Conservation (phyloP, 2,797 vertebrate species). For the Otus scops region DNA sequence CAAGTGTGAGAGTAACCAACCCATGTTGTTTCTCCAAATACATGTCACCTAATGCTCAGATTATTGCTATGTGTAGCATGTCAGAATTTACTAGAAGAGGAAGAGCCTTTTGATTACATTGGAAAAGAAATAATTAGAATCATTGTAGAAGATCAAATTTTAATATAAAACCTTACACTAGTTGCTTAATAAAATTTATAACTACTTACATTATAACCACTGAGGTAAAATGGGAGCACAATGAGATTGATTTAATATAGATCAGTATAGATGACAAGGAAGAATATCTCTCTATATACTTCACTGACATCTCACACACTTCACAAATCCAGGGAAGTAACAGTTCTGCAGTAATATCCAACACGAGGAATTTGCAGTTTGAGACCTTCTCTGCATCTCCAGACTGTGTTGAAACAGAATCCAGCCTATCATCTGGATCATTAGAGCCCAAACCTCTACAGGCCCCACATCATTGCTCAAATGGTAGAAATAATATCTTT, state of each 20-base stretch:
- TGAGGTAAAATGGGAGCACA: background rate
- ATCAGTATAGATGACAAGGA: background rate
- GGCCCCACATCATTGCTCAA: background rate
- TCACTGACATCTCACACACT: background rate
- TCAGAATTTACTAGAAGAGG: background rate
- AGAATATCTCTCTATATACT: background rate
- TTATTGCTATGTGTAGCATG: background rate
- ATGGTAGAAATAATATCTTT: constrained; percentile 3
- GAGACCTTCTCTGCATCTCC: background rate
- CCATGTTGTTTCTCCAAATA: background rate
- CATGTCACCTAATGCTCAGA: background rate
- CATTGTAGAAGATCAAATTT: background rate
- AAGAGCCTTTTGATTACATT: background rate
- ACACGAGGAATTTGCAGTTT: background rate
- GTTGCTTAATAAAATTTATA: background rate
- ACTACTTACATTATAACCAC: background rate
- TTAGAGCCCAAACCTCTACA: background rate
- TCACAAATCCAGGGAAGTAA: background rate
- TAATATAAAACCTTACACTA: background rate
- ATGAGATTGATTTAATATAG: background rate
- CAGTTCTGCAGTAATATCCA: background rate
- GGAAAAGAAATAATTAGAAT: background rate
- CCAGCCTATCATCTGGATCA: background rate
- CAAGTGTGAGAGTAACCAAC: background rate
- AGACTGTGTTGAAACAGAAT: background rate